These are phyloP conservation scores for Coregonus suidteri DNA, from an alignment of 2,797 vertebrate genomes.

Conservation along the genomic window DNA sequence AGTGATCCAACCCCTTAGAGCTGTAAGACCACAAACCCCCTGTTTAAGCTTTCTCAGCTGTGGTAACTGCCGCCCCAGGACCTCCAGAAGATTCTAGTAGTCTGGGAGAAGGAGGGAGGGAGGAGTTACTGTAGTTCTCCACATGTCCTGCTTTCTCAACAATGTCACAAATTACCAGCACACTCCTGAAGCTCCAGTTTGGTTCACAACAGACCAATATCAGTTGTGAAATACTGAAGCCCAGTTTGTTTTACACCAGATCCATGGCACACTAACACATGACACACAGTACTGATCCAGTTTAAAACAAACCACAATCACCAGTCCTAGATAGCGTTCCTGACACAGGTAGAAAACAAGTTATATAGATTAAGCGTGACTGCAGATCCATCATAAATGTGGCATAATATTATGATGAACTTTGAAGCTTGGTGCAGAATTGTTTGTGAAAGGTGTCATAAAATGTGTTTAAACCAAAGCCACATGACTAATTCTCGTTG, in stretches of 20 bases:
- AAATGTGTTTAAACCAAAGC: neutral
- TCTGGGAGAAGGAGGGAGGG: neutral
- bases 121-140: neutral
- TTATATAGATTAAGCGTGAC: too few relatives aligned
- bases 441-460: neutral
- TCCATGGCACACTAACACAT: too few relatives aligned
- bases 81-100: neutral
- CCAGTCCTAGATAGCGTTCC: too few relatives aligned
- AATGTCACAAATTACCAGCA: neutral
- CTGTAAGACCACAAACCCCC: constrained; percentile 13
- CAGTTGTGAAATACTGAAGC: neutral
- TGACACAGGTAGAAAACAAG: neutral
- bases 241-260: too few relatives aligned
- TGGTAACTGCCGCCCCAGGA: constrained; percentile 19
- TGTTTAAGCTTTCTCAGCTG: constrained; percentile 36
- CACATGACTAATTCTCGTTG: neutral
- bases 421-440: too few relatives aligned
- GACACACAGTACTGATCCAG: too few relatives aligned
- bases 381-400: neutral
- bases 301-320: too few relatives aligned
- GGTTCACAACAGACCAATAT: neutral
- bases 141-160: neutral
- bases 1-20: constrained; percentile 2
- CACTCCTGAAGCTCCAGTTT: neutral
- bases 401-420: too few relatives aligned